Conservation (phyloP, 2,113 vertebrate genomes). For the Steatornis caripensis region DNA sequence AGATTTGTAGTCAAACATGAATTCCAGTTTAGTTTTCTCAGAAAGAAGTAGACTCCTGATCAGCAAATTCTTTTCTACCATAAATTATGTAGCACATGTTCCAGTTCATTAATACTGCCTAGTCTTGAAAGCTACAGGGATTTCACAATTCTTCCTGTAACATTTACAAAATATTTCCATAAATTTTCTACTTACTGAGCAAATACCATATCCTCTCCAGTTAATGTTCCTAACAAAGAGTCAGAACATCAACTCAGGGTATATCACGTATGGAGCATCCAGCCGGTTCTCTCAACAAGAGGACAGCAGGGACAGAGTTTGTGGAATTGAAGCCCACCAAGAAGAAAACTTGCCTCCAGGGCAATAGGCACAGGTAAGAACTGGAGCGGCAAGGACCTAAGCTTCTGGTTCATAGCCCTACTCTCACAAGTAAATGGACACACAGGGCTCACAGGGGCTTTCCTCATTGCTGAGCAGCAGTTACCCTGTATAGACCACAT, state of each 20-base stretch:
- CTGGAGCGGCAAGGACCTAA: neutral
- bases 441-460: neutral
- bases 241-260: neutral
- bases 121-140: neutral
- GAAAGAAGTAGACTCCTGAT: neutral
- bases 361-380: neutral
- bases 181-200: conserved; percentile 6
- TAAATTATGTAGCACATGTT: neutral
- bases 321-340: neutral
- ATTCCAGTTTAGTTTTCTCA: neutral
- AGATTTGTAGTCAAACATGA: neutral
- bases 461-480: neutral
- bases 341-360: neutral
- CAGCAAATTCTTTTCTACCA: neutral
- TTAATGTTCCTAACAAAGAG: neutral
- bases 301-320: neutral
- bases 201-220: neutral
- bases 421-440: neutral
- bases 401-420: neutral
- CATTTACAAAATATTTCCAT: conserved; percentile 43
- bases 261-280: neutral
- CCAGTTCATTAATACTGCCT: neutral
- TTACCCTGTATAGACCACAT: neutral
- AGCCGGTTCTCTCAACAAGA: neutral
- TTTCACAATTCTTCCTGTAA: conserved; percentile 19